These are phyloP conservation scores for Perca fluviatilis DNA, from an alignment of 2,113 vertebrate species.

Conservation along the genomic window DNA sequence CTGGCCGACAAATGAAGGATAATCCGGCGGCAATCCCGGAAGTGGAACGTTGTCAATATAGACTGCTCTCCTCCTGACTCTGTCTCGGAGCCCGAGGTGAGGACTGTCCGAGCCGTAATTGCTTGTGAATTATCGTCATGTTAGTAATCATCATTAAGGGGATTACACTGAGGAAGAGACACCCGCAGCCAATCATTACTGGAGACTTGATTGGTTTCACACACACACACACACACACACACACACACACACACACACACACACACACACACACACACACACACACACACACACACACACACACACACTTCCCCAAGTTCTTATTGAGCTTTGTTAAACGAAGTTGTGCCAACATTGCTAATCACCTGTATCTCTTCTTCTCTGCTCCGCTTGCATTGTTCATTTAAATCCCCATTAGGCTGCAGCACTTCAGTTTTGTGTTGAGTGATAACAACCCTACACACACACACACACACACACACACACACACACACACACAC, in stretches of 20 bases:
- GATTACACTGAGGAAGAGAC: slow-evolving; percentile 54
- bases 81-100: slow-evolving; percentile 31
- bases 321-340: slow-evolving; percentile 54
- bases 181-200: slow-evolving; percentile 49
- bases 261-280: slow-evolving; percentile 12
- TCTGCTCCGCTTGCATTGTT: slow-evolving; percentile 54
- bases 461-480: background rate
- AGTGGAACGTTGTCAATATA: background rate
- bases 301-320: slow-evolving; percentile 29
- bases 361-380: slow-evolving; percentile 59
- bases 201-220: slow-evolving; percentile 50
- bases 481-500: background rate
- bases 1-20: too few species aligned
- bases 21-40: too few species aligned
- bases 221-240: too few species aligned
- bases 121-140: slow-evolving; percentile 46
- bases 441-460: slow-evolving; percentile 13
- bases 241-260: slow-evolving; percentile 9
- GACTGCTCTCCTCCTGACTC: slow-evolving; percentile 3
- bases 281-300: slow-evolving; percentile 1
- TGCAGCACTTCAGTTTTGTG: slow-evolving; percentile 34
- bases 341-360: slow-evolving; percentile 60
- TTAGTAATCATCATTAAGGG: slow-evolving; percentile 67
- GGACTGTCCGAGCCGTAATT: slow-evolving; percentile 19
- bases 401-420: slow-evolving; percentile 52